phyloP scores from a whole-genome alignment of 2,888 invertebrate genomes.

The Lasioglossum figueresi region DNA sequence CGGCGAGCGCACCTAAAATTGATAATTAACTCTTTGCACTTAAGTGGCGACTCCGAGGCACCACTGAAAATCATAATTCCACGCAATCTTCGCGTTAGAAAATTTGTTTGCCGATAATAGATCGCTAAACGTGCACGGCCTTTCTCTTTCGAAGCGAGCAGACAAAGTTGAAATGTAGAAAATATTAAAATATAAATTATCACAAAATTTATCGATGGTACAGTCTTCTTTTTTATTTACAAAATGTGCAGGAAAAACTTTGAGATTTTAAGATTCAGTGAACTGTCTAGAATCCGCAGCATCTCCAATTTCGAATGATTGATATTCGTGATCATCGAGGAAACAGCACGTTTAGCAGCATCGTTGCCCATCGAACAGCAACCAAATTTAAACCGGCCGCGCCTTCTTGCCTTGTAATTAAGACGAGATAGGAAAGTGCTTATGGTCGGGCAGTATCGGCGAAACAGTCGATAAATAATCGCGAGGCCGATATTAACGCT shows the following conservation, averaged over 20 bases:
- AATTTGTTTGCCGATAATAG: not conserved
- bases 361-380: not conserved
- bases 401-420: slow-evolving; percentile 39
- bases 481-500: slow-evolving; percentile 50
- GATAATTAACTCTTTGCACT: slow-evolving; percentile 22
- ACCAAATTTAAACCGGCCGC: slow-evolving; percentile 26
- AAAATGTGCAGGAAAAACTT: too few species aligned
- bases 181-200: too few species aligned
- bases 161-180: too few species aligned
- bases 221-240: too few species aligned
- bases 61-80: not conserved
- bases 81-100: not conserved
- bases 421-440: slow-evolving; percentile 45
- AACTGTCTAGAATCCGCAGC: not conserved
- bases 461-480: slow-evolving; percentile 42
- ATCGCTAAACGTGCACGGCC: not conserved
- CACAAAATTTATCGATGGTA: too few species aligned
- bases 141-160: too few species aligned
- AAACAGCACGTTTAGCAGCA: not conserved
- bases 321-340: not conserved
- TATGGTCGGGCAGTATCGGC: slow-evolving; percentile 25
- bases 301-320: not conserved
- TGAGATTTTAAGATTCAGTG: not conserved
- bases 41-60: not conserved
- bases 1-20: slow-evolving; percentile 11